Base-by-base conservation (phyloP, 2,797 vertebrate species). In the Pelobates cultripes region DNA sequence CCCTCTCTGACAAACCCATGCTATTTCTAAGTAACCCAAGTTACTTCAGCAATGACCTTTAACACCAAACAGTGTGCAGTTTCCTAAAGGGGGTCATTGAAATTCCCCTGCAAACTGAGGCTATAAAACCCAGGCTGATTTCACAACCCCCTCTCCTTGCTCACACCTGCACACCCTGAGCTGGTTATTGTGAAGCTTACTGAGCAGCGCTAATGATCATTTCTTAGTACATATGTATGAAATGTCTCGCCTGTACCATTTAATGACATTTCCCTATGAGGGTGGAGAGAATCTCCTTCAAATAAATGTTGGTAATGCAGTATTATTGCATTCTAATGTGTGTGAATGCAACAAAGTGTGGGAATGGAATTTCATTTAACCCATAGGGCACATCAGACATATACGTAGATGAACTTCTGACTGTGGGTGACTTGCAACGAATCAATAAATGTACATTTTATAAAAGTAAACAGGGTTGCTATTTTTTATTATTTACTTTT, bases 1-100 rank as follows among this genome's bases (percentile, higher is more conserved):
- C 47, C 28, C 91, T 88, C 85, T 92, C 92, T 93, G 91, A 93
- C 92, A 92, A 90, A 92, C 92, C 93, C 88, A 91, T 93, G 92
- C 92, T 88, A 88, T 93, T 92, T 91, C 91, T 91, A 90, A 89
- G 91, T 92, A 92, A 94, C 92, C 91, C 90, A 88, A 90, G 89
- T 74, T 86, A 92, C 91, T 93, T 89, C 89, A 91, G 89, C 92
- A 89, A 91, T 88, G 87, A 91, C 89, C 89, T 91, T 91, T 92
- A 92, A 91, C 89, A 90, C 85, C 81, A 63, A 41, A 80, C 87
- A 86, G 87, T 90, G 86, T 88, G 88, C 88, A 89, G 88, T 85
- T 91, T 92, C 92, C 91, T 91, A 91, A 89, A 91, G 88, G 84
- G 89, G 89, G 91, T 92, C 90, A 92, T 88, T 92, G 90, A 92